Base-by-base conservation (phyloP, 1,140 invertebrate species). In the Chionoecetes opilio region DNA sequence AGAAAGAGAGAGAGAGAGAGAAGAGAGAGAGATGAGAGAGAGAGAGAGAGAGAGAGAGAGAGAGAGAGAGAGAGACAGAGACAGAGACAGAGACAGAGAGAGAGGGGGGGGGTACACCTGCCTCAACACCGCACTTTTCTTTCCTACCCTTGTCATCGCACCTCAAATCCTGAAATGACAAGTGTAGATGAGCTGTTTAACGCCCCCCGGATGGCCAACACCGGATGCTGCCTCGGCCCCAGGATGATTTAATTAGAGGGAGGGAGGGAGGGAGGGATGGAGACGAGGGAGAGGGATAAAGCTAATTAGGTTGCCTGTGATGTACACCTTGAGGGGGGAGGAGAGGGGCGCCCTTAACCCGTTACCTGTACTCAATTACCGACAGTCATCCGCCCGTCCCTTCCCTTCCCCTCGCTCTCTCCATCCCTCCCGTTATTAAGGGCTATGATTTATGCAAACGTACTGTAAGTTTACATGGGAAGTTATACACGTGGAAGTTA, bases 291-390 rank as follows among this genome's bases (percentile, higher is more conserved):
- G n/a, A 26, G 38, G 38, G 31, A 17, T 53, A 17, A 9, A 75
- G n/a, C 63, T 75, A 75, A 75, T 75, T 75, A 75, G 63, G 63
- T n/a, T n/a, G 63, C 63, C 63, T 75, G 63, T 75, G 63, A 75
- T 75, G 21, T 75, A 75, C 63, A 75, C 63, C 63, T 75, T 75
- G n/a, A 75, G 63, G 63, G 63, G 63, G 41, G n/a, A n/a, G n/a
- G 46, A 90, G n/a, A 90, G 88, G 32, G 88, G 38, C 9, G 84
- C 37, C 11, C 35, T 41, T 89, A 35, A 26, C 63, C 63, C n/a
- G 63, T 75, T 26, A 75, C 63, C 63, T 75, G 63, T n/a, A 75
- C 11, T 75, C n/a, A 75, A 75, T 75, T n/a, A 75, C 63, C 21
- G 63, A n/a, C 63, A 11, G 63, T n/a, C 63, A 75, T 26, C 26